A percentile compares a stretch with the other conserved stretches of the same genome.
Conservation (phyloP, 1,140 invertebrate genomes). For the Megathymus violae region DNA sequence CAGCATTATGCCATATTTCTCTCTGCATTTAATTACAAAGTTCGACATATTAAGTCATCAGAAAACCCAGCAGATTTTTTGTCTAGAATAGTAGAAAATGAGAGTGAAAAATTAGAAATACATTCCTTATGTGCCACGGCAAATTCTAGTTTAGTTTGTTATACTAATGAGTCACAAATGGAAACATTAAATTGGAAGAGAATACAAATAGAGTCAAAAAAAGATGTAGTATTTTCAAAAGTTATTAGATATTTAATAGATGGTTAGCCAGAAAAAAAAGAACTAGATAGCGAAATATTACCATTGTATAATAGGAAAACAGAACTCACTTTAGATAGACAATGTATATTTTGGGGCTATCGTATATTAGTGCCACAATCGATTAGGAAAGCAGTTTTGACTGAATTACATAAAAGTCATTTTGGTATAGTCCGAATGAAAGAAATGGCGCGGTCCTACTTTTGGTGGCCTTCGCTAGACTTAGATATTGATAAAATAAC, state of each 20-base stretch:
- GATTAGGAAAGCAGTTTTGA: no score
- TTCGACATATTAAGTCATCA: conserved; percentile 40
- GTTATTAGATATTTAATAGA: conserved; percentile 31
- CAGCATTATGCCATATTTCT: conserved; percentile 49
- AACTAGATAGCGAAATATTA: no score
- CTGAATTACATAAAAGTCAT: no score
- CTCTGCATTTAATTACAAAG: conserved; percentile 42
- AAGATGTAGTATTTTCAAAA: conserved; percentile 25
- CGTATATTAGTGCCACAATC: no score
- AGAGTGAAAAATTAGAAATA: background rate
- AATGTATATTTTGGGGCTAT: conserved; percentile 46
- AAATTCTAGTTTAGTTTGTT: conserved; percentile 3
- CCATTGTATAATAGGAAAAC: conserved; percentile 33
- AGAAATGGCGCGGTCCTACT: no score
- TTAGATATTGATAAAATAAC: conserved; percentile 40
- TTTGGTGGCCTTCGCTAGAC: no score
- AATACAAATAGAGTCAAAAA: conserved; percentile 39
- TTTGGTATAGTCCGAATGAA: no score
- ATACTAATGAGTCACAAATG: conserved; percentile 39
- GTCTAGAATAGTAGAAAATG: background rate
- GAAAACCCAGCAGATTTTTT: conserved; percentile 41
- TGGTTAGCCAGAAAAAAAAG: conserved; percentile 46
- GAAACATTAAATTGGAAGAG: conserved; percentile 31
- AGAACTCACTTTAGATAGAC: conserved; percentile 38
- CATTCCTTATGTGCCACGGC: background rate